A percentile compares a stretch with the other conserved stretches of the same genome.
Conservation (phyloP, 2,113 vertebrate species). For the Panthera uncia region DNA sequence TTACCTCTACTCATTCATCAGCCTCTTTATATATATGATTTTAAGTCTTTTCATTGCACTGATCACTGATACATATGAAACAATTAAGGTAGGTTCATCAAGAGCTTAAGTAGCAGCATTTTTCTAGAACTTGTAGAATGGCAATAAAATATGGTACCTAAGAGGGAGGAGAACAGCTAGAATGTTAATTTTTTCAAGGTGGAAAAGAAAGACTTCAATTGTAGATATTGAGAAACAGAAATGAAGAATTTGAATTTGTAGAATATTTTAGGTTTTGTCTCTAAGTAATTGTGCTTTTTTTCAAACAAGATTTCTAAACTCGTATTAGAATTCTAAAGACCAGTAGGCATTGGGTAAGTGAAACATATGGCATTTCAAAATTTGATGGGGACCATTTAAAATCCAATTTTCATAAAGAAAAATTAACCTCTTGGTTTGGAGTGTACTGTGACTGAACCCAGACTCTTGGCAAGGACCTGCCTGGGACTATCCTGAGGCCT, state of each 20-base stretch:
- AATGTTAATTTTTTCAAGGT: not conserved
- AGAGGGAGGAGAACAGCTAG: not conserved
- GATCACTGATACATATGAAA: slow-evolving; percentile 96
- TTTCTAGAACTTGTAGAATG: not conserved
- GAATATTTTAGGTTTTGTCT: not conserved
- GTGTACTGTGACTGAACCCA: not conserved
- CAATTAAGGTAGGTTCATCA: slow-evolving; percentile 91
- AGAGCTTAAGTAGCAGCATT: not conserved
- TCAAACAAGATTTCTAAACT: not conserved
- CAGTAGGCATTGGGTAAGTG: not conserved
- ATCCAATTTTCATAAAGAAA: slow-evolving; percentile 13
- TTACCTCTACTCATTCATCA: slow-evolving; percentile 96
- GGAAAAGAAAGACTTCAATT: not conserved
- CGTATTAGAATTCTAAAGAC: slow-evolving; percentile 17
- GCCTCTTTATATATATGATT: slow-evolving; percentile 97
- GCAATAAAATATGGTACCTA: not conserved
- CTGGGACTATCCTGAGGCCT: not conserved
- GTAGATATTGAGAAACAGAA: not conserved
- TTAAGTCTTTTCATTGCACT: slow-evolving; percentile 97
- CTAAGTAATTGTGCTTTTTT: not conserved
- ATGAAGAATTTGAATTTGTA: slow-evolving; percentile 13
- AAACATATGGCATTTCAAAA: not conserved
- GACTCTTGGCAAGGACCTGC: not conserved
- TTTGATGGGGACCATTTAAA: slow-evolving; percentile 12
- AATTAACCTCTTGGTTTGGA: not conserved